A percentile compares a stretch with the other conserved stretches of the same genome.
phyloP scores from a whole-genome alignment of 2,888 invertebrate species.

The Trissonchulus sp. region DNA sequence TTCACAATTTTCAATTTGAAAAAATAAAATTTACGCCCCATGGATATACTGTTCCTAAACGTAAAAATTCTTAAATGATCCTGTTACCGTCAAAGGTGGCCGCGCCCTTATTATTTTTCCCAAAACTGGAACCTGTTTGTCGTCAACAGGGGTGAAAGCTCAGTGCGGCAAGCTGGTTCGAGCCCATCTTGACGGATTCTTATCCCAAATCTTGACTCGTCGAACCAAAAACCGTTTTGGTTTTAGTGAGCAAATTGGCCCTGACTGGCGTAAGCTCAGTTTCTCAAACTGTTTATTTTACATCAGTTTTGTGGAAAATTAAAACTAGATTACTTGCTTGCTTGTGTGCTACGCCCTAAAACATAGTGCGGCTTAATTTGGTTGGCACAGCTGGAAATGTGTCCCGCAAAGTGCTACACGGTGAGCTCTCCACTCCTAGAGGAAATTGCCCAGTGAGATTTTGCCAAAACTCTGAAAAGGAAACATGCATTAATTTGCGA shows the following conservation, averaged over 20 bases:
- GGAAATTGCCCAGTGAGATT: background rate
- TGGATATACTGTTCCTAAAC: background rate
- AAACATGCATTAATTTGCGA: background rate
- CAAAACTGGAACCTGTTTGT: constrained; percentile 12
- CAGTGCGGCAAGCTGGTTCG: background rate
- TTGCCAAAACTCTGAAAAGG: background rate
- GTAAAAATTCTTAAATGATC: background rate
- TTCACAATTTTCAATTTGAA: constrained; percentile 17
- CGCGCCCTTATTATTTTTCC: background rate
- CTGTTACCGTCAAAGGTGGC: background rate
- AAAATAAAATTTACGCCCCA: background rate
- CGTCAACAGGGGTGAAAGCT: constrained; percentile 4
- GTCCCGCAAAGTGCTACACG: background rate
- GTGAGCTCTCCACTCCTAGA: background rate
- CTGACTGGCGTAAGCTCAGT: background rate
- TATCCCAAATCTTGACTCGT: background rate
- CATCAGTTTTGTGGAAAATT: background rate
- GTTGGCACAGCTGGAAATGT: constrained; percentile 6
- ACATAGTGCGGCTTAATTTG: background rate
- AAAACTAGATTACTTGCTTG: background rate
- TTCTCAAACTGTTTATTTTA: background rate
- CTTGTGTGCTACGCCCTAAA: background rate
- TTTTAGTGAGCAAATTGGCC: constrained; percentile 2
- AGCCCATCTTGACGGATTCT: background rate
- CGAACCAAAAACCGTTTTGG: background rate